Conservation (phyloP, 2,888 invertebrate species). For the Ceratothoa steindachneri region DNA sequence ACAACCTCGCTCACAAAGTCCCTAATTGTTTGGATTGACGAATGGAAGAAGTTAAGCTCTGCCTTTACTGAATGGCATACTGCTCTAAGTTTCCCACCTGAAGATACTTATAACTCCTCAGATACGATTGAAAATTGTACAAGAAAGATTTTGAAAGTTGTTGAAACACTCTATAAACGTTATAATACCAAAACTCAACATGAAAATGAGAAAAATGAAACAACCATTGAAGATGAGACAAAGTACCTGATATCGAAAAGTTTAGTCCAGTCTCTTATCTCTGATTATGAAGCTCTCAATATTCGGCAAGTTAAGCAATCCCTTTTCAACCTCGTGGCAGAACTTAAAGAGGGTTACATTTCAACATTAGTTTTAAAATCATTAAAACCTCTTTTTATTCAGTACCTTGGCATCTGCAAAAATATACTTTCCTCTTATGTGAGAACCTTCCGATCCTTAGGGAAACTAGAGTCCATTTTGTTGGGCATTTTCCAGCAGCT, state of each 20-base stretch:
- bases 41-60: not conserved
- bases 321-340: constrained; percentile 28
- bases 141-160: constrained; percentile 58
- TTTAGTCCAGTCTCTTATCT: constrained; percentile 62
- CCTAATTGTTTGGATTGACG: not conserved
- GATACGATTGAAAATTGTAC: constrained; percentile 56
- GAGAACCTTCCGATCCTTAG: constrained; percentile 68
- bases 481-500: constrained; percentile 80
- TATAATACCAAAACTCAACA: constrained; percentile 49
- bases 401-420: constrained; percentile 69
- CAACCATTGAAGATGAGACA: constrained; percentile 58
- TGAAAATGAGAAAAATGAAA: constrained; percentile 51
- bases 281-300: constrained; percentile 62
- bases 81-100: not conserved
- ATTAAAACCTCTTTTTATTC: constrained; percentile 67
- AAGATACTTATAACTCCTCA: not conserved
- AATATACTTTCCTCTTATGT: constrained; percentile 75
- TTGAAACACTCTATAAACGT: constrained; percentile 62
- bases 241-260: constrained; percentile 66
- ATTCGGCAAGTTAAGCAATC: constrained; percentile 54
- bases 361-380: constrained; percentile 21
- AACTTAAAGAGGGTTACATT: constrained; percentile 18
- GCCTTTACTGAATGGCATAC: not conserved
- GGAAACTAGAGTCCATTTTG: constrained; percentile 77
- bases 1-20: not conserved